These are phyloP conservation scores for Polyodon spathula DNA, from an alignment of 2,113 vertebrate species.

Conservation along the genomic window DNA sequence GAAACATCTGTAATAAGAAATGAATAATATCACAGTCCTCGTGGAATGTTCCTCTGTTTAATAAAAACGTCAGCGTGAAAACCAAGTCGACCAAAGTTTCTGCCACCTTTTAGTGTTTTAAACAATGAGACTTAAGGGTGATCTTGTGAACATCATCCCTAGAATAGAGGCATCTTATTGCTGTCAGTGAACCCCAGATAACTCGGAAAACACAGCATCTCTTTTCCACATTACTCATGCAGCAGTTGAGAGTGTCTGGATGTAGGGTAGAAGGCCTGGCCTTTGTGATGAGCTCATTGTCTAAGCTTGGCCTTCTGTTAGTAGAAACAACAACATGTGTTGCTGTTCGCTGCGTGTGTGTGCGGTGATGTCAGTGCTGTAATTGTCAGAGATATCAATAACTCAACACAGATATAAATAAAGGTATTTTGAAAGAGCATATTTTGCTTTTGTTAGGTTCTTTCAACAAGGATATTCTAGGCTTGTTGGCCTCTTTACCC, in stretches of 20 bases:
- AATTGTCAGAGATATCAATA: slow-evolving; percentile 21
- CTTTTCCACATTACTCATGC: slow-evolving; percentile 41
- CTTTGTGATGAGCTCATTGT: slow-evolving; percentile 34
- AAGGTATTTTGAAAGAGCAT: no score
- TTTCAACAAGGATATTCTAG: no score
- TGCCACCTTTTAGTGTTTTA: no score
- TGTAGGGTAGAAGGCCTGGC: slow-evolving; percentile 13
- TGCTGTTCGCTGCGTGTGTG: slow-evolving; percentile 33
- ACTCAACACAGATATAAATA: background rate
- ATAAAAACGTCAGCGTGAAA: no score
- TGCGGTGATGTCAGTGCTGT: slow-evolving; percentile 38
- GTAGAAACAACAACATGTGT: slow-evolving; percentile 16
- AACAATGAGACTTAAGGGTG: no score
- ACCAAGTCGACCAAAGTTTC: no score
- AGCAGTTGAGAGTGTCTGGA: slow-evolving; percentile 23
- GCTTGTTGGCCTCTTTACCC: no score
- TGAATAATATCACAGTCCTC: no score
- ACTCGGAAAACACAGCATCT: slow-evolving; percentile 60
- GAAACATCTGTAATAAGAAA: no score
- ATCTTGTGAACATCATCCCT: slow-evolving; percentile 19
- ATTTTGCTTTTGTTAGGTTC: no score
- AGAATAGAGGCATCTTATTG: slow-evolving; percentile 50
- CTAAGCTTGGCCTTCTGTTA: background rate
- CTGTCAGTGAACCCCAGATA: slow-evolving; percentile 37
- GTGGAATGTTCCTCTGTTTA: no score